A percentile compares a stretch with the other conserved stretches of the same genome.
These are phyloP conservation scores for Menidia menidia DNA, from an alignment of 2,797 vertebrate genomes.

Conservation along the genomic window DNA sequence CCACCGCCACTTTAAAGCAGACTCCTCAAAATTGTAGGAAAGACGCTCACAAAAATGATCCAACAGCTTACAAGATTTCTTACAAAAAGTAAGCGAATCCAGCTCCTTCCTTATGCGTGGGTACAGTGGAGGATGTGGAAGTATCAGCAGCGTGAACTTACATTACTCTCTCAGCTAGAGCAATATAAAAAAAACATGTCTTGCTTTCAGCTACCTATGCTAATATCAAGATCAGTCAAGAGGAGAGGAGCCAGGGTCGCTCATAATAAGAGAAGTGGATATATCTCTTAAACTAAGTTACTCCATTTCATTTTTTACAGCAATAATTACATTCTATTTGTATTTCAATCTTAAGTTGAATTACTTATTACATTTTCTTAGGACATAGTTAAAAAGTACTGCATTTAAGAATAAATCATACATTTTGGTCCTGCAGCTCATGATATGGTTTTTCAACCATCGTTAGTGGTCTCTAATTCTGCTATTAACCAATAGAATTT, in stretches of 20 bases:
- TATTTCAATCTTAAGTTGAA: background rate
- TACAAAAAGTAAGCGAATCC: conserved; percentile 39
- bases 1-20: conserved; percentile 37
- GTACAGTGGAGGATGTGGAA: conserved; percentile 12
- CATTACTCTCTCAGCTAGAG: conserved; percentile 60
- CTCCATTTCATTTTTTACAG: conserved; percentile 65
- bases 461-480: background rate
- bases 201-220: conserved; percentile 82
- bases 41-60: too few species aligned
- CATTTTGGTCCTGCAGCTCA: too few species aligned
- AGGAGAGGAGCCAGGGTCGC: conserved; percentile 68
- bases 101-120: conserved; percentile 16
- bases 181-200: conserved; percentile 81
- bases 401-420: background rate
- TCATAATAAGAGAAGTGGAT: conserved; percentile 77
- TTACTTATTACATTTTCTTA: background rate
- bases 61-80: background rate
- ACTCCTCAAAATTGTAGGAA: conserved; percentile 21
- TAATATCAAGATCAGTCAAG: conserved; percentile 80
- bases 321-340: conserved; percentile 48
- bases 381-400: background rate
- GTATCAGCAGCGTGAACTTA: conserved; percentile 26
- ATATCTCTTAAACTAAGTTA: conserved; percentile 79
- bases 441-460: background rate
- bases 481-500: background rate